Evolutionary conservation across 2,888 invertebrate species (phyloP).

Genomic region (Thysanoteuthis rhombus): DNA sequence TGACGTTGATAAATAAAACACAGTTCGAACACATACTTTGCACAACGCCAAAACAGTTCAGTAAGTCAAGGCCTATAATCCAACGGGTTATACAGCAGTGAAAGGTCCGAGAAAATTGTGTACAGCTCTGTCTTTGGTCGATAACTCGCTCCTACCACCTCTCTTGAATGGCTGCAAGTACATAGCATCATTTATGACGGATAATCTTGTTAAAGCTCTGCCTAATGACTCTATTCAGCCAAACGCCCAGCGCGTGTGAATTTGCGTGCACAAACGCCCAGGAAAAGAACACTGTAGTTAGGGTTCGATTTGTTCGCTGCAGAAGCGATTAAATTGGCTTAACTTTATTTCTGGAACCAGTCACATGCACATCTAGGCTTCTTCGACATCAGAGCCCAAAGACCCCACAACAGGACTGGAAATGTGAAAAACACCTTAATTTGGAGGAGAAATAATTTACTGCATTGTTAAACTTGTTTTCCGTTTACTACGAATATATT

Average conservation of each 20-base stretch:
- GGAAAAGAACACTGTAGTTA: neutral
- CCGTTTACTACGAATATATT: no score
- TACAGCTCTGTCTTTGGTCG: neutral
- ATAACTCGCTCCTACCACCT: neutral
- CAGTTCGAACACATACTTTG: no score
- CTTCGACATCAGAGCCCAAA: neutral
- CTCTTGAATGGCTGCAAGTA: neutral
- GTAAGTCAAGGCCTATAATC: no score
- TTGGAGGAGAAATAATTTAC: neutral
- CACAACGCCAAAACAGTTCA: no score
- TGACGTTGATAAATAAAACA: no score
- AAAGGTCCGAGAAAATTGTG: neutral
- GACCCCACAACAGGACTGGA: neutral
- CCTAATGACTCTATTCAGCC: neutral
- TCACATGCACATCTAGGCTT: neutral
- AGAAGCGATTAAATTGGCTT: neutral
- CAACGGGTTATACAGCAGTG: neutral
- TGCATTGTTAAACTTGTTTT: neutral
- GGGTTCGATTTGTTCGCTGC: neutral
- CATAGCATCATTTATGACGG: neutral
- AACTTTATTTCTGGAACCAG: neutral
- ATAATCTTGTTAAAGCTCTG: neutral
- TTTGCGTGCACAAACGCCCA: neutral
- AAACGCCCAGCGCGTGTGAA: neutral
- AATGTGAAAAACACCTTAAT: neutral